These are phyloP conservation scores for Mercenaria mercenaria DNA, from an alignment of 1,140 invertebrate species.

Conservation along the genomic window DNA sequence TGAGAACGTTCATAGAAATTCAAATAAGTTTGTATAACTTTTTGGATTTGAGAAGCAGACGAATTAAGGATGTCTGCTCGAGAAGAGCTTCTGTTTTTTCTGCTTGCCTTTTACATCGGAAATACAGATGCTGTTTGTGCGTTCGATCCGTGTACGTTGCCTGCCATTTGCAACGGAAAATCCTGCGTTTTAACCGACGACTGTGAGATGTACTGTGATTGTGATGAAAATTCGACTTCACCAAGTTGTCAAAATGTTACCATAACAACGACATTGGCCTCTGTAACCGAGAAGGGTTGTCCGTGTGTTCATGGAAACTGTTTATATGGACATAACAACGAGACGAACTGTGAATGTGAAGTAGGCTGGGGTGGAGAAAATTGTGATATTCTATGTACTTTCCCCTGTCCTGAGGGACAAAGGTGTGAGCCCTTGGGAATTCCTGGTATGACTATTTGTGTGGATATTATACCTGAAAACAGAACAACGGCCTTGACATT, in stretches of 20 bases:
- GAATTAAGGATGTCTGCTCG: no score
- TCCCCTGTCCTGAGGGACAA: neutral
- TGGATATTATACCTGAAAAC: no score
- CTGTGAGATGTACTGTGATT: neutral
- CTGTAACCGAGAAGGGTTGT: neutral
- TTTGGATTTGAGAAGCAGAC: no score
- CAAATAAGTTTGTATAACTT: no score
- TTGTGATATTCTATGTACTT: neutral
- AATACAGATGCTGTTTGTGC: no score
- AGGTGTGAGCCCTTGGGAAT: neutral
- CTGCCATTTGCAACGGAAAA: neutral
- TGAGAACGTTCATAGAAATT: no score
- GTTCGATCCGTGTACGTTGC: neutral
- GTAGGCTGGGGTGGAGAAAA: neutral
- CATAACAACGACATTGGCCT: neutral
- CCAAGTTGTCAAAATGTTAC: neutral
- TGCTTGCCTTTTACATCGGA: no score
- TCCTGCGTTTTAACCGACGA: neutral
- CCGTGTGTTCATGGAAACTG: neutral
- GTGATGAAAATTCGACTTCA: conserved; percentile 16
- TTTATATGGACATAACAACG: neutral
- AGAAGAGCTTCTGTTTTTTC: no score
- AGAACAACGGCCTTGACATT: neutral
- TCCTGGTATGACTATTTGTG: neutral
- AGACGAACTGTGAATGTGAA: neutral